Evolutionary conservation across 2,888 invertebrate genomes (phyloP), one percentile per base, ranked within the genome.

Genomic region (Adelphocoris suturalis): DNA sequence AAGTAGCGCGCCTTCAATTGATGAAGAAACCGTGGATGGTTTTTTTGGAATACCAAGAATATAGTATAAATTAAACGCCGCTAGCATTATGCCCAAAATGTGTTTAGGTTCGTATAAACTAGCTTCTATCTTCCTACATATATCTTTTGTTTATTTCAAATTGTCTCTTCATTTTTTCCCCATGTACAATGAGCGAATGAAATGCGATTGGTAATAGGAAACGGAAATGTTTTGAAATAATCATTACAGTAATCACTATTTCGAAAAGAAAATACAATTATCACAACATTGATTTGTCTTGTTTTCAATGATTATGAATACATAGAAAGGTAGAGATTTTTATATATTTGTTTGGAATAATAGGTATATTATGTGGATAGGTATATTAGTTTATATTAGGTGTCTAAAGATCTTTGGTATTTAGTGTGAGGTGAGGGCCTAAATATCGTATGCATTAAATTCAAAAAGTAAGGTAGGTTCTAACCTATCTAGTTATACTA

Each of bases 251-350:
- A 19, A 27, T 19, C 19, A 61, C 61, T 57, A 61, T 9, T 61
- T 48, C 13, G 76, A 37, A 88, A 76, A 7, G 48, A 75, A 86
- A 88, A 52, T 13, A 13, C 16, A 87, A 46, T 76, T 91, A 91
- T 90, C 90, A 90, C 90, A 90, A 89, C 76, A 89, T 86, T 91
- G 91, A 91, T 91, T 91, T 90, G 90, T 91, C 91, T 91, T 84
- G 87, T 91, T 91, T 91, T 84, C 91, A 81, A 84, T 91, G 91
- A 91, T 91, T 91, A 90, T 91, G 90, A 90, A 85, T 85, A 61
- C 28, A 13, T 75, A 68, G 28, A 3, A 23, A 86, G 28, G 16
- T 48, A 86, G 75, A 28, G 9, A 47, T 47, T 86, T 75, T 57
- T n/a, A 61, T 48, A 46, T n/a, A 55, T 19, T 48, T 61, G 37